Conservation (phyloP, 2,113 vertebrate genomes). For the Neogobius melanostomus region DNA sequence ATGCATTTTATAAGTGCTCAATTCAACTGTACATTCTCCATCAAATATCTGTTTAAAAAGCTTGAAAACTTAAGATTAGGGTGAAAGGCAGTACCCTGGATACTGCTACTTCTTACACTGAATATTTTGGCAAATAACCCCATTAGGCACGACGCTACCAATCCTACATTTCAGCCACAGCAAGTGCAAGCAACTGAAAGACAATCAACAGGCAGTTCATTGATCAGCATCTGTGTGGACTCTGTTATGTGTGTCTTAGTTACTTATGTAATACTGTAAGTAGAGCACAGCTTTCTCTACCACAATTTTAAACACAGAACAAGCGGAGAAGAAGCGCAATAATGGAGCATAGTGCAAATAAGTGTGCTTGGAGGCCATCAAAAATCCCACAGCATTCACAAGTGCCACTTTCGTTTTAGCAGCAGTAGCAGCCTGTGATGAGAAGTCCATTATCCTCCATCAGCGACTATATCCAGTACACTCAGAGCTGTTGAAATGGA, state of each 20-base stretch:
- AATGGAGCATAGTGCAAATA: slow-evolving; percentile 38
- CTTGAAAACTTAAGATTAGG: neutral
- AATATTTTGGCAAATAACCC: slow-evolving; percentile 49
- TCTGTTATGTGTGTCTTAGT: neutral
- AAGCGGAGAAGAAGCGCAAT: slow-evolving; percentile 16
- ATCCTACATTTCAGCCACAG: neutral
- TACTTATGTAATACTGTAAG: slow-evolving; percentile 35
- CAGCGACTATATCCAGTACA: neutral
- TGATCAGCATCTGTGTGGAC: neutral
- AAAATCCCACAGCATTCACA: slow-evolving; percentile 9
- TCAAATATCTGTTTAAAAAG: neutral
- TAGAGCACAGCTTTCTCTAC: neutral
- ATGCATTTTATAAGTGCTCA: neutral
- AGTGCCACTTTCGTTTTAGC: slow-evolving; percentile 25
- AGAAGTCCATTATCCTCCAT: neutral
- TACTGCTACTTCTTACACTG: slow-evolving; percentile 20
- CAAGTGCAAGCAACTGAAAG: neutral
- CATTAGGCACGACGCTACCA: slow-evolving; percentile 43
- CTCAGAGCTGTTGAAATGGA: slow-evolving; percentile 17
- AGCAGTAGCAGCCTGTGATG: slow-evolving; percentile 16
- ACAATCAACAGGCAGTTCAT: neutral
- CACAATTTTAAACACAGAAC: slow-evolving; percentile 3
- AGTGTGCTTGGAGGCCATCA: slow-evolving; percentile 21
- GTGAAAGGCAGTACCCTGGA: neutral
- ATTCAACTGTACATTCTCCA: slow-evolving; percentile 3